phyloP scores from a whole-genome alignment of 2,888 invertebrate genomes.

The Listrodromus nycthemerus region DNA sequence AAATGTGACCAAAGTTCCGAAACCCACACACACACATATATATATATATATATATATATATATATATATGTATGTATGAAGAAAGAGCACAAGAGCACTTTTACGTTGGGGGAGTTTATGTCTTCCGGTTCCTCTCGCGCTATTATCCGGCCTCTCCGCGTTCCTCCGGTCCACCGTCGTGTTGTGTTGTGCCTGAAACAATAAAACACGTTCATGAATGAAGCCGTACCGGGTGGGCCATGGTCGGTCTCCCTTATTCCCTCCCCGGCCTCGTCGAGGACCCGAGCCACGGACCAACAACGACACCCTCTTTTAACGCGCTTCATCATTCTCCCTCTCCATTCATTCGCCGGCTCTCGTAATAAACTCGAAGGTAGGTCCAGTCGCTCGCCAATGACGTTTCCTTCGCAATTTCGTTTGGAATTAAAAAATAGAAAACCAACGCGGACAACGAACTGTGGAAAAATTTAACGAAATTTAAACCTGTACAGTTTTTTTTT shows the following conservation, averaged over 20 bases:
- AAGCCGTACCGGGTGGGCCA: constrained; percentile 74
- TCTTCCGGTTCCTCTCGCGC: constrained; percentile 81
- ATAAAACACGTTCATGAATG: constrained; percentile 83
- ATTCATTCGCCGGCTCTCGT: constrained; percentile 76
- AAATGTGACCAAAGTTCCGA: constrained; percentile 47
- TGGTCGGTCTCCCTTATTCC: constrained; percentile 47
- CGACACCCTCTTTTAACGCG: constrained; percentile 77
- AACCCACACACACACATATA: neutral
- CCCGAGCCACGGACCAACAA: constrained; percentile 42
- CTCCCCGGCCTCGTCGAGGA: constrained; percentile 53
- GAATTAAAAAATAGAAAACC: constrained; percentile 1
- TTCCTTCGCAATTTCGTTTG: constrained; percentile 12
- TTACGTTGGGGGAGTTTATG: constrained; percentile 78
- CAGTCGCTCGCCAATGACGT: constrained; percentile 4
- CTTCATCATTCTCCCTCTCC: constrained; percentile 77
- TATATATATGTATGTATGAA: constrained; percentile 14
- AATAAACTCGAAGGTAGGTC: constrained; percentile 73
- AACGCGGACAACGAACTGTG: constrained; percentile 2
- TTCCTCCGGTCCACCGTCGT: constrained; percentile 74
- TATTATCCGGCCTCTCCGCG: constrained; percentile 78
- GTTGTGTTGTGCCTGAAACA: constrained; percentile 80
- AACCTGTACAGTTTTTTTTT: too few relatives aligned
- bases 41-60: neutral
- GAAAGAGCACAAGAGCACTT: constrained; percentile 70
- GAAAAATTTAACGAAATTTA: too few relatives aligned